These are phyloP conservation scores for Limosa lapponica DNA, from an alignment of 2,797 vertebrate species.

Conservation along the genomic window DNA sequence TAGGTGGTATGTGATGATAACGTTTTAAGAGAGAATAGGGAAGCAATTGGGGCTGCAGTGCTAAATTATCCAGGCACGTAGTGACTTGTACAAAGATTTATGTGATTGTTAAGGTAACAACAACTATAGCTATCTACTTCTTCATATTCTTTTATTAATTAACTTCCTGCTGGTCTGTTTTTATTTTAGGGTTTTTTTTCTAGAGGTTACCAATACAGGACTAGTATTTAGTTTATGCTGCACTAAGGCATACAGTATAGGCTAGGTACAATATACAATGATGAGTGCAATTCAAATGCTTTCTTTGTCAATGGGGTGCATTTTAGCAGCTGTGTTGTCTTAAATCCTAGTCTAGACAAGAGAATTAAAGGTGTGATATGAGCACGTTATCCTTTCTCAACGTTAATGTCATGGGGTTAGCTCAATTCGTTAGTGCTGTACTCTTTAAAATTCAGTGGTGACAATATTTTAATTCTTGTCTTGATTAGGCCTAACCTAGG, in stretches of 20 bases:
- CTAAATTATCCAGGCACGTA: conserved; percentile 25
- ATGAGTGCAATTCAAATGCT: background rate
- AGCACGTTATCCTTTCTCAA: background rate
- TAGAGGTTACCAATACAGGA: background rate
- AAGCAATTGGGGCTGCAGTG: conserved; percentile 2
- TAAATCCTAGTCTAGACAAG: conserved; percentile 65
- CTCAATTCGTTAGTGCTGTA: background rate
- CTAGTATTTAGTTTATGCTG: background rate
- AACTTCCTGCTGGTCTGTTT: background rate
- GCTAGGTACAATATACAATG: background rate
- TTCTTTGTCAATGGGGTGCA: background rate
- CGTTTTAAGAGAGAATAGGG: conserved; percentile 21
- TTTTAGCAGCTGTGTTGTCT: conserved; percentile 53
- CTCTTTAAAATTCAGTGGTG: background rate
- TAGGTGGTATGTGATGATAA: conserved; percentile 51
- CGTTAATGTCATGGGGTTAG: background rate
- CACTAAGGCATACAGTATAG: background rate
- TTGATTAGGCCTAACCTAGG: background rate
- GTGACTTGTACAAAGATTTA: conserved; percentile 35
- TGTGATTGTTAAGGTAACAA: background rate
- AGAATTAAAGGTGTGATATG: conserved; percentile 56
- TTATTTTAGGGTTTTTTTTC: background rate
- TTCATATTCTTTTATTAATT: background rate
- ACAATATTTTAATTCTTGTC: background rate
- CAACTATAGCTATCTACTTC: background rate